Conservation (phyloP, 2,888 invertebrate species). For the Anthrax anthrax region DNA sequence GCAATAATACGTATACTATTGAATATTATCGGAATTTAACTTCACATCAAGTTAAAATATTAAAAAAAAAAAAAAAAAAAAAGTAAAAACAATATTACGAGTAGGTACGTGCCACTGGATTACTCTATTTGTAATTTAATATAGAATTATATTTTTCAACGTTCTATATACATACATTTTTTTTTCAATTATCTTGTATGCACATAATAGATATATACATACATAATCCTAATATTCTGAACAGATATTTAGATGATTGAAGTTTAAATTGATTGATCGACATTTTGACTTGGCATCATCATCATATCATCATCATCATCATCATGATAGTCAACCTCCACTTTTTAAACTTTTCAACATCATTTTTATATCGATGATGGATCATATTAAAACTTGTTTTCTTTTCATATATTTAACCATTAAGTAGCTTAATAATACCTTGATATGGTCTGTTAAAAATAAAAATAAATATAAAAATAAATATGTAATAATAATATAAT, state of each 20-base stretch:
- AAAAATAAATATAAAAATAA: neutral
- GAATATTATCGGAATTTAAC: no score
- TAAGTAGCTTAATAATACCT: neutral
- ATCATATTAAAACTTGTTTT: neutral
- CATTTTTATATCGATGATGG: neutral
- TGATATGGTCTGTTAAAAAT: neutral
- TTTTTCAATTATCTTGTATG: no score
- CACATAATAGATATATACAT: no score
- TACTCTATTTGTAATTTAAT: no score
- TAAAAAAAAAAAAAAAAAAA: neutral
- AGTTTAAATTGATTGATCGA: conserved; percentile 5
- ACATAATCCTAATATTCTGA: no score
- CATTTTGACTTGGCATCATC: conserved; percentile 5
- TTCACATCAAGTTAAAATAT: neutral
- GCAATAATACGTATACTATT: no score
- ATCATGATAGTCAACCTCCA: neutral
- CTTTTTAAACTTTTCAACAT: neutral
- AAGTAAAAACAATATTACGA: conserved; percentile 2
- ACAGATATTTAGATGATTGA: neutral
- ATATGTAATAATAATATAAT: no score
- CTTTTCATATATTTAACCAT: neutral
- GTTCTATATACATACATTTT: neutral
- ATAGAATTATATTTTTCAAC: neutral
- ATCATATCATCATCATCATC: neutral
- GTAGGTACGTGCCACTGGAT: neutral